These are phyloP conservation scores for Nesoenas mayeri DNA, from an alignment of 2,113 vertebrate species.

Conservation along the genomic window DNA sequence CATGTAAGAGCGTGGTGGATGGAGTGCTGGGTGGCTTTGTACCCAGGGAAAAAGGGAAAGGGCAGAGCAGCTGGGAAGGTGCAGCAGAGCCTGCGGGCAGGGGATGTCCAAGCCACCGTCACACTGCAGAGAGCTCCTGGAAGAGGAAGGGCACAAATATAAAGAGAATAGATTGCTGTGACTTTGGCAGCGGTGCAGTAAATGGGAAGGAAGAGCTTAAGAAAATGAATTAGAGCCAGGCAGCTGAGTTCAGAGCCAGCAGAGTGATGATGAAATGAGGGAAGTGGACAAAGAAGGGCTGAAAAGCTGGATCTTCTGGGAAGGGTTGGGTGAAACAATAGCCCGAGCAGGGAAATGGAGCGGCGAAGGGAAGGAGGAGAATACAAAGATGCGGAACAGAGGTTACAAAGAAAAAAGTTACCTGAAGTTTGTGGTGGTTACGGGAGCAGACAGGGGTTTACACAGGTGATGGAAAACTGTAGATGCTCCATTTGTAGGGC, in stretches of 20 bases:
- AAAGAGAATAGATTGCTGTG: neutral
- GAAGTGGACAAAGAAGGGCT: neutral
- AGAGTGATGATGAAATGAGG: neutral
- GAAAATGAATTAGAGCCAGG: slow-evolving; percentile 1
- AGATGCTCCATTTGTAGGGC: neutral
- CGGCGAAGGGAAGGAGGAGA: neutral
- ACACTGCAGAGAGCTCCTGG: neutral
- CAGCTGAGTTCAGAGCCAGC: neutral
- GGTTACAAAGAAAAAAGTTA: neutral
- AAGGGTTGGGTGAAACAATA: neutral
- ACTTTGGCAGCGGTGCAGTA: slow-evolving; percentile 9
- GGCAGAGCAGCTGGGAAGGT: neutral
- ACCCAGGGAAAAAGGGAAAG: fast-evolving
- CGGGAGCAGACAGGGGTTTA: neutral
- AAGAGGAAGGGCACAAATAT: neutral
- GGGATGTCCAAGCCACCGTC: neutral
- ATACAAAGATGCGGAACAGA: neutral
- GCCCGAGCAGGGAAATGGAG: neutral
- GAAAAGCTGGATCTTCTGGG: neutral
- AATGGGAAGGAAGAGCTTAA: slow-evolving; percentile 19
- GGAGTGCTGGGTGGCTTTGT: neutral
- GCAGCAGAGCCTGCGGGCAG: neutral
- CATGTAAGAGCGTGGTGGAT: neutral
- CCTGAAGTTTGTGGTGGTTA: neutral
- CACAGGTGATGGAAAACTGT: neutral